Evolutionary conservation across 37 sponge, comb jelly and placozoan genomes (phyloP).

Genomic region (Amphimedon queenslandica): DNA sequence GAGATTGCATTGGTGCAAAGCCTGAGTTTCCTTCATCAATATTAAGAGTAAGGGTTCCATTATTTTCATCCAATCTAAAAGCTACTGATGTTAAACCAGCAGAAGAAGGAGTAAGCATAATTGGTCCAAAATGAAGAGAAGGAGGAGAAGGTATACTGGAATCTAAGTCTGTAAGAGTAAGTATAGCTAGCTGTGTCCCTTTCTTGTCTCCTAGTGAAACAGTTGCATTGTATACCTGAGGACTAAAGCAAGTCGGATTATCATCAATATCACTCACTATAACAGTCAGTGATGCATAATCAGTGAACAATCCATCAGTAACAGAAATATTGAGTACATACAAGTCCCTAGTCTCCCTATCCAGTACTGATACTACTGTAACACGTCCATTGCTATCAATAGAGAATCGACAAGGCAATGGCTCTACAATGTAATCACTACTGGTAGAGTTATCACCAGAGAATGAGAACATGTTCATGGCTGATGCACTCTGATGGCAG

Average conservation of each 20-base stretch:
- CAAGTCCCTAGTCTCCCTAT: background rate
- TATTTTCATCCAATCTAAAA: background rate
- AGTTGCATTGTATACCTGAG: conserved; percentile 19
- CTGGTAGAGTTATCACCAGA: background rate
- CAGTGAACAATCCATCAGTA: background rate
- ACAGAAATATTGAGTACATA: background rate
- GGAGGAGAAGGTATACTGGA: background rate
- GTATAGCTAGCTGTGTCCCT: background rate
- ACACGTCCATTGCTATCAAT: background rate
- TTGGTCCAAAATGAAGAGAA: no score
- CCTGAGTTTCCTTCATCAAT: no score
- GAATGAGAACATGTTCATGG: background rate
- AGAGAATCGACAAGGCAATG: conserved; percentile 20
- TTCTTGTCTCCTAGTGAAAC: conserved; percentile 23
- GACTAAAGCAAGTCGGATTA: conserved; percentile 12
- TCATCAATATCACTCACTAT: conserved; percentile 16
- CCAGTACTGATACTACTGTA: background rate
- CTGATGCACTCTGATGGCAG: background rate
- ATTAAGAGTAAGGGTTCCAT: conserved; percentile 4
- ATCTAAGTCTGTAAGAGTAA: conserved; percentile 32
- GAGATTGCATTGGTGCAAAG: conserved; percentile 17
- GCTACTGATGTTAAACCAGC: conserved; percentile 9
- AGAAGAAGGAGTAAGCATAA: background rate
- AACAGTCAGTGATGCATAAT: background rate
- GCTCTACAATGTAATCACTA: no score